phyloP scores from a whole-genome alignment of 2,888 invertebrate genomes.

The Tetropium fuscum region DNA sequence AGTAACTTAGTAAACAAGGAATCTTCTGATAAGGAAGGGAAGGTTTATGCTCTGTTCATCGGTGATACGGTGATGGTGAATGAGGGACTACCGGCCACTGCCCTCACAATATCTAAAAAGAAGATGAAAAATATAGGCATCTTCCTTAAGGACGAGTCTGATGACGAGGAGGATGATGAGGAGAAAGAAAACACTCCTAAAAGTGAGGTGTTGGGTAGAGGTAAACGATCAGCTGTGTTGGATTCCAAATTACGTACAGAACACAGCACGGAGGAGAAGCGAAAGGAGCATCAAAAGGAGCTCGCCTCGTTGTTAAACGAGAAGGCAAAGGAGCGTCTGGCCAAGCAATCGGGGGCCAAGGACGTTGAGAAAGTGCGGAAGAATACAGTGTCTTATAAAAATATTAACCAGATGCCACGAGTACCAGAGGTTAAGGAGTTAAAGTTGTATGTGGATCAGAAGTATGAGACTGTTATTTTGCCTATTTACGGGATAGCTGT shows the following conservation, averaged over 20 bases:
- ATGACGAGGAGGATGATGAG: conserved; percentile 83
- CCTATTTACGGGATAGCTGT: conserved; percentile 97
- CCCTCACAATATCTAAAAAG: conserved; percentile 94
- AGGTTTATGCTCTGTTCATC: conserved; percentile 92
- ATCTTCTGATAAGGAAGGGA: conserved; percentile 87
- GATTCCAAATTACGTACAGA: conserved; percentile 95
- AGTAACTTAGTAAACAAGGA: conserved; percentile 86
- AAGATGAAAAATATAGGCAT: conserved; percentile 96
- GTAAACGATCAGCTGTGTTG: conserved; percentile 90
- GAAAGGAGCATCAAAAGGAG: conserved; percentile 97
- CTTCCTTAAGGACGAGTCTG: conserved; percentile 91
- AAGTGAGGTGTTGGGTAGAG: conserved; percentile 78
- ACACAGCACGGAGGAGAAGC: conserved; percentile 96
- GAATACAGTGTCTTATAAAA: conserved; percentile 96
- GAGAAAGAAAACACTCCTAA: conserved; percentile 80
- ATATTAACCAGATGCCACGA: conserved; percentile 90
- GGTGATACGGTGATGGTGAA: conserved; percentile 98
- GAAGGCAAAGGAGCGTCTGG: conserved; percentile 91
- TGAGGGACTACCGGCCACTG: conserved; percentile 83
- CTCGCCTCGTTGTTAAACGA: conserved; percentile 91
- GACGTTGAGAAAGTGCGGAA: conserved; percentile 92
- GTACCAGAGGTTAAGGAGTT: conserved; percentile 94
- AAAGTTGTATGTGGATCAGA: conserved; percentile 95
- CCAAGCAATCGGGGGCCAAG: conserved; percentile 87
- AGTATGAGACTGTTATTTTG: conserved; percentile 98